Percentiles rank a stretch among this genome's conserved stretches.
These are phyloP conservation scores for Pelecanoides urinatrix DNA, from an alignment of 2,113 vertebrate species.

Conservation along the genomic window DNA sequence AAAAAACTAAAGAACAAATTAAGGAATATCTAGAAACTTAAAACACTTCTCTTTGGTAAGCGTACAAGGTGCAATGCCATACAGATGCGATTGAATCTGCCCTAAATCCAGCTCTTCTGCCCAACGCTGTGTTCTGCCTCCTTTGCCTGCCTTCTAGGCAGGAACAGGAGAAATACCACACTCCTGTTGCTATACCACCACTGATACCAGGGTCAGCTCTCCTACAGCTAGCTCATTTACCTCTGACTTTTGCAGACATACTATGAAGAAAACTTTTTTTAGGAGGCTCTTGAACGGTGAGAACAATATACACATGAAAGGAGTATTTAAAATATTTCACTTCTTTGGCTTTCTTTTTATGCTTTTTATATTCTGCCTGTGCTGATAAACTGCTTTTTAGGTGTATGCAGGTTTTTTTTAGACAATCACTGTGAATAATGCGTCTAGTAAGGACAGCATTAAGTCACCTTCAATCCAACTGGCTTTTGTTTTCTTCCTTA, in stretches of 20 bases:
- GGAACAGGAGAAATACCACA: not conserved
- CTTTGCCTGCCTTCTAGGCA: not conserved
- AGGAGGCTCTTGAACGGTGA: not conserved
- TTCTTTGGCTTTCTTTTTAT: not conserved
- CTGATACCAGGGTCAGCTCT: not conserved
- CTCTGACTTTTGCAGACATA: not conserved
- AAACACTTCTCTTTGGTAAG: not conserved
- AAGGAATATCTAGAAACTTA: not conserved
- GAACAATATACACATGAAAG: not conserved
- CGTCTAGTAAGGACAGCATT: not conserved
- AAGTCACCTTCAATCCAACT: not conserved
- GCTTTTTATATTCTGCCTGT: not conserved
- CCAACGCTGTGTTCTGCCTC: not conserved
- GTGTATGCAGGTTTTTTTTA: not conserved
- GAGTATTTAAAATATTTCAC: not conserved
- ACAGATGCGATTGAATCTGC: not conserved
- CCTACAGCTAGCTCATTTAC: not conserved
- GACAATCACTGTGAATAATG: not conserved
- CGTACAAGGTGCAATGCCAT: not conserved
- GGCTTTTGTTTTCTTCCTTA: not conserved
- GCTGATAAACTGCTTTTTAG: not conserved
- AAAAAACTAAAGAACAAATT: not conserved
- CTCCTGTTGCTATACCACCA: not conserved
- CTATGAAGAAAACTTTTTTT: not conserved
- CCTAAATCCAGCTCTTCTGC: not conserved